Evolutionary conservation across 2,113 vertebrate genomes (phyloP).

Genomic region (Brevimyrus niger): DNA sequence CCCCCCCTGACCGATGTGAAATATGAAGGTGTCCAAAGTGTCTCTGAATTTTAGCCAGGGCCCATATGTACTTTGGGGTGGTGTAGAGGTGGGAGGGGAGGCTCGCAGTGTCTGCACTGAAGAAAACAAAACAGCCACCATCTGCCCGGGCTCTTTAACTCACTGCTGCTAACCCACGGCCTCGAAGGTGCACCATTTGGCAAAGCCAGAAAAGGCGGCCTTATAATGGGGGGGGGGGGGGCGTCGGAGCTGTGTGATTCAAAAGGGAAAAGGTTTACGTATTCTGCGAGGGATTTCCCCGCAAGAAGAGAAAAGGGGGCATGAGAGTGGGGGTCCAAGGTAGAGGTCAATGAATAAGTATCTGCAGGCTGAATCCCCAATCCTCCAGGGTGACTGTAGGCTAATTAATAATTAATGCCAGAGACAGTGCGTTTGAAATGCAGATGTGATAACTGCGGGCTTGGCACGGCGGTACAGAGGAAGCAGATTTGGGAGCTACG

Average conservation of each 20-base stretch:
- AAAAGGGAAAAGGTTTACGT: conserved; percentile 43
- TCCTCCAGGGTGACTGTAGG: conserved; percentile 94
- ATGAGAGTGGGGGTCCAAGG: conserved; percentile 47
- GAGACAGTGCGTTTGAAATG: conserved; percentile 97
- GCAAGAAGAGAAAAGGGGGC: conserved; percentile 46
- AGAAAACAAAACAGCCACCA: neutral
- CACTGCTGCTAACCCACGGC: neutral
- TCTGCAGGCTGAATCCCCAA: conserved; percentile 81
- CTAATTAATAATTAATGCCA: conserved; percentile 99
- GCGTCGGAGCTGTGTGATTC: neutral
- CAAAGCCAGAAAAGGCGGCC: neutral
- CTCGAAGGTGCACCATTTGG: neutral
- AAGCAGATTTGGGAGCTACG: conserved; percentile 73
- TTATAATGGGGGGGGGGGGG: neutral
- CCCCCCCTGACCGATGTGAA: neutral
- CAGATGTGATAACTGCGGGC: conserved; percentile 95
- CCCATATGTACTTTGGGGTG: neutral
- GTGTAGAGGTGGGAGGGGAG: neutral
- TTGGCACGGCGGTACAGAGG: conserved; percentile 85
- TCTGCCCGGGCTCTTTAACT: conserved; percentile 1
- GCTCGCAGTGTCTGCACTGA: neutral
- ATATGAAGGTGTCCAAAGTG: neutral
- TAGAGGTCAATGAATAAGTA: conserved; percentile 85
- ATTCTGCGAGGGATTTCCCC: conserved; percentile 57
- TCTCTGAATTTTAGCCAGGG: neutral